Conservation (phyloP, 2,888 invertebrate genomes). For the Drosophila infuscata region DNA sequence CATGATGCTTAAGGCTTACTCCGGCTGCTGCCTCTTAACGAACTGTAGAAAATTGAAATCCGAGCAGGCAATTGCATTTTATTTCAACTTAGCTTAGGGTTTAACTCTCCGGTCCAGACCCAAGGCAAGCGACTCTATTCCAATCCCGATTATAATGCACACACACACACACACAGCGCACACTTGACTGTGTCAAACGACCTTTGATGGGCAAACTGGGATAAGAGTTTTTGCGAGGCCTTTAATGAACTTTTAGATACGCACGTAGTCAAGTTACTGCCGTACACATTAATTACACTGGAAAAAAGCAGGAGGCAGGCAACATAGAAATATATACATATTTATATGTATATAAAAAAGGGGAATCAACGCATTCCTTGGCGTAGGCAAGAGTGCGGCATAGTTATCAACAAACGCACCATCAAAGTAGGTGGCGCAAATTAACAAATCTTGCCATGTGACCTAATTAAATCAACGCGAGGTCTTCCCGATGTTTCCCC, state of each 20-base stretch:
- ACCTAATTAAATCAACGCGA: constrained; percentile 77
- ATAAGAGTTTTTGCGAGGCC: constrained; percentile 57
- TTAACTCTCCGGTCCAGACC: constrained; percentile 16
- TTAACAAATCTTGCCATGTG: constrained; percentile 79
- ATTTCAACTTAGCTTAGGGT: constrained; percentile 62
- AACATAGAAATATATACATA: background rate
- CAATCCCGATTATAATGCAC: constrained; percentile 5
- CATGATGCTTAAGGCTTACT: constrained; percentile 51
- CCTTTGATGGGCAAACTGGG: constrained; percentile 72
- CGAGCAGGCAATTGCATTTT: constrained; percentile 72
- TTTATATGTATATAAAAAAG: background rate
- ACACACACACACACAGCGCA: constrained; percentile 5
- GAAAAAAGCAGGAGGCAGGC: background rate
- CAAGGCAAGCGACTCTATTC: constrained; percentile 19
- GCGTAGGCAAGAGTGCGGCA: constrained; percentile 41
- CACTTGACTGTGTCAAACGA: constrained; percentile 69
- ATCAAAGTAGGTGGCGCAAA: constrained; percentile 81
- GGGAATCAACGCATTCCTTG: constrained; percentile 44
- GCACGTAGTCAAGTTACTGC: constrained; percentile 64
- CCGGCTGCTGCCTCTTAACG: constrained; percentile 50
- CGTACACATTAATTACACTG: constrained; percentile 72
- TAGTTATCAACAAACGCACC: constrained; percentile 67
- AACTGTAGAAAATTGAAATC: constrained; percentile 66
- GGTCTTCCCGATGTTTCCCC: constrained; percentile 47
- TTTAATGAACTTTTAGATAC: constrained; percentile 74